Conservation (phyloP, 2,113 vertebrate species). For the Halichoerus grypus region DNA sequence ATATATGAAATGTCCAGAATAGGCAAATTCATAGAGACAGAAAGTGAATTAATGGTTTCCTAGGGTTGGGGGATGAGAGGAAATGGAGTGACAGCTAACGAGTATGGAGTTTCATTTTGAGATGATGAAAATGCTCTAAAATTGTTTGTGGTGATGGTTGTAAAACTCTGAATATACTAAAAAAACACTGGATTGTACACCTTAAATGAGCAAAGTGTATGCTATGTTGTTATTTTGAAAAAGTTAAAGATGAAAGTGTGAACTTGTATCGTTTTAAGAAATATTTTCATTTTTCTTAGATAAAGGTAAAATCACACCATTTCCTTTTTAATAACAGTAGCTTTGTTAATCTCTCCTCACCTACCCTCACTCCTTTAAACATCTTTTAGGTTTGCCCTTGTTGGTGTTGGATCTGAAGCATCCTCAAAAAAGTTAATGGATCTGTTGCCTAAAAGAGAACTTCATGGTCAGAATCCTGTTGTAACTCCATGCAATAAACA, state of each 20-base stretch:
- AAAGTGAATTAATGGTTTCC: neutral
- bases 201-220: neutral
- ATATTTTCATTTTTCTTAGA: neutral
- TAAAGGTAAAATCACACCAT: constrained; percentile 25
- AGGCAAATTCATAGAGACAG: neutral
- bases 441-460: constrained; percentile 96
- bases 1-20: neutral
- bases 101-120: neutral
- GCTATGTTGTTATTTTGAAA: neutral
- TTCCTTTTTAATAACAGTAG: neutral
- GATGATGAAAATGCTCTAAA: constrained; percentile 38
- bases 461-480: constrained; percentile 98
- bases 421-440: constrained; percentile 99
- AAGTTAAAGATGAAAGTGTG: neutral
- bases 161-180: constrained; percentile 16
- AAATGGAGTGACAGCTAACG: neutral
- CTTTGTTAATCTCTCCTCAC: constrained; percentile 6
- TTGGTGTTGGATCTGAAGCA: constrained; percentile 97
- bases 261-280: constrained; percentile 7
- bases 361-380: constrained; percentile 17
- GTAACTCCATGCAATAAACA: constrained; percentile 99
- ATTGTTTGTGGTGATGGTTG: neutral
- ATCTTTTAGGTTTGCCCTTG: constrained; percentile 95
- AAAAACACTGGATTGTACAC: neutral
- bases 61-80: neutral